Evolutionary conservation across 2,797 vertebrate genomes (phyloP).

Genomic region (Coregonus suidteri): DNA sequence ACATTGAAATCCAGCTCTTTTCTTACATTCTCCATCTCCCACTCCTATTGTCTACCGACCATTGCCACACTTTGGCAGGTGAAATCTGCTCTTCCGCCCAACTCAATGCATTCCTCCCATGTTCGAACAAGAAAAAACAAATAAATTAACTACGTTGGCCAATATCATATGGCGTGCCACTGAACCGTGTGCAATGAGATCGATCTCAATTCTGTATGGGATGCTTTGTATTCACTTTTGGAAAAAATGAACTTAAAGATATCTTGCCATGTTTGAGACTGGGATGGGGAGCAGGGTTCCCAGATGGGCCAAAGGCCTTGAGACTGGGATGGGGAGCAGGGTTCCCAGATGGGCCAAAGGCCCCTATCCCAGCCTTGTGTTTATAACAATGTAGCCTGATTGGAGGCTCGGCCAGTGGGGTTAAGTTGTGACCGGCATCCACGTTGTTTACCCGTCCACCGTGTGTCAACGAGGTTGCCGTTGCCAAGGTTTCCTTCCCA

Average conservation of each 20-base stretch:
- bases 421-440: slow-evolving; percentile 19
- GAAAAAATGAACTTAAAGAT: slow-evolving; percentile 15
- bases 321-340: slow-evolving; percentile 28
- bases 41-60: not conserved
- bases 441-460: slow-evolving; percentile 26
- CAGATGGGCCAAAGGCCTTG: slow-evolving; percentile 16
- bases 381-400: slow-evolving; percentile 31
- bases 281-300: slow-evolving; percentile 15
- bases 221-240: slow-evolving; percentile 38
- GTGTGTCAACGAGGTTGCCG: slow-evolving; percentile 34
- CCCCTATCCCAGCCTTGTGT: slow-evolving; percentile 22
- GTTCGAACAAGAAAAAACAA: not conserved
- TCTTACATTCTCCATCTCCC: not conserved
- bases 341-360: not conserved
- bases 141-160: not conserved
- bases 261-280: slow-evolving; percentile 40
- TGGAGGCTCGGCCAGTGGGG: slow-evolving; percentile 32
- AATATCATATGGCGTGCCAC: not conserved
- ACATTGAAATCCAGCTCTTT: slow-evolving; percentile 3
- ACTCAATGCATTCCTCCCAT: slow-evolving; percentile 24
- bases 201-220: slow-evolving; percentile 20
- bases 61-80: slow-evolving; percentile 1
- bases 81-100: not conserved
- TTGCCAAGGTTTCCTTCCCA: slow-evolving; percentile 46
- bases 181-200: not conserved